Conservation (phyloP, 2,113 vertebrate species). For the Sorex fumeus region DNA sequence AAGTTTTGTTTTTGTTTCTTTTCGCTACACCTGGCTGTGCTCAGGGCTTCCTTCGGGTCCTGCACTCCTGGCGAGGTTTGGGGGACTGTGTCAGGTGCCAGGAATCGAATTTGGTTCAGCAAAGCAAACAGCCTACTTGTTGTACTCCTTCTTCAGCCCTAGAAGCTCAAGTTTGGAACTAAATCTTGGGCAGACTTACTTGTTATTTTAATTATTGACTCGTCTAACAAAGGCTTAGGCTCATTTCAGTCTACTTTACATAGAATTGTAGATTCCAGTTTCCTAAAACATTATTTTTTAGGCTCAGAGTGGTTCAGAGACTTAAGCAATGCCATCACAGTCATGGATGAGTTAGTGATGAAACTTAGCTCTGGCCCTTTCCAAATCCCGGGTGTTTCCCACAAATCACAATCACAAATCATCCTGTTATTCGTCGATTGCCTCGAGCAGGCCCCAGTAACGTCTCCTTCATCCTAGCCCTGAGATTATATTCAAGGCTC, state of each 20-base stretch:
- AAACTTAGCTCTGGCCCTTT: neutral
- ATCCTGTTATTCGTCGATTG: too few species aligned
- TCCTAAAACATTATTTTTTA: neutral
- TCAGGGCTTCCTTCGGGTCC: too few species aligned
- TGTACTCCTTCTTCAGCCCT: too few species aligned
- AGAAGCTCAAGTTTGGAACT: constrained; percentile 22
- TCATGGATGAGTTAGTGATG: neutral
- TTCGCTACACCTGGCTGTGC: too few species aligned
- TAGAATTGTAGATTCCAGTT: neutral
- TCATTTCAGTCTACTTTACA: neutral
- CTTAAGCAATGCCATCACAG: neutral
- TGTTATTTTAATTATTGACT: neutral
- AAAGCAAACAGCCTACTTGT: too few species aligned
- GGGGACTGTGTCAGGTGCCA: too few species aligned
- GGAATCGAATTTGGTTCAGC: too few species aligned
- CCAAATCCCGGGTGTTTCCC: neutral
- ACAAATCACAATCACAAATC: too few species aligned
- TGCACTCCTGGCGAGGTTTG: too few species aligned
- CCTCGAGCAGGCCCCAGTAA: too few species aligned
- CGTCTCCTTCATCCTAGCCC: too few species aligned
- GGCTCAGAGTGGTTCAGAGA: neutral
- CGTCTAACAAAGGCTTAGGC: neutral
- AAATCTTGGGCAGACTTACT: neutral
- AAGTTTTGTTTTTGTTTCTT: neutral
- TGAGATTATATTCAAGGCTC: too few species aligned